phyloP scores from a whole-genome alignment of 1,140 invertebrate genomes.

The Eupeodes corollae region DNA sequence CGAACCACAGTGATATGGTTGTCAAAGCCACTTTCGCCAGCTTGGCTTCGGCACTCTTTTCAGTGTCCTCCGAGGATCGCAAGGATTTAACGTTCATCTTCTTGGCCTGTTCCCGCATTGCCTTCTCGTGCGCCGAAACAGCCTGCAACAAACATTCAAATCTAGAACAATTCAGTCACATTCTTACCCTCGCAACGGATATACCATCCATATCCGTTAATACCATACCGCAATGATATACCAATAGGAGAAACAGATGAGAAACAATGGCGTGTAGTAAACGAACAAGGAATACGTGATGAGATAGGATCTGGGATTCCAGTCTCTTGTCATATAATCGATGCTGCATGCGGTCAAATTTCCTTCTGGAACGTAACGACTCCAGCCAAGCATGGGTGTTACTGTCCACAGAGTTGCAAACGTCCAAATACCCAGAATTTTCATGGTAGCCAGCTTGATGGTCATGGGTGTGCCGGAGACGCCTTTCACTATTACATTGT shows the following conservation, averaged over 20 bases:
- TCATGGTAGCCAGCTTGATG: constrained; percentile 47
- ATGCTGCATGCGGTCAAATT: constrained; percentile 66
- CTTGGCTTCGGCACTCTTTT: constrained; percentile 45
- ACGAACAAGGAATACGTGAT: constrained; percentile 45
- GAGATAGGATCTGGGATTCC: constrained; percentile 46
- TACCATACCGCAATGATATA: constrained; percentile 46
- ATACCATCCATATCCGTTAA: no score
- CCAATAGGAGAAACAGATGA: constrained; percentile 56
- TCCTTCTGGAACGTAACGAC: constrained; percentile 61
- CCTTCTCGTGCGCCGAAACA: constrained; percentile 52
- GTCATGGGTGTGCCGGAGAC: constrained; percentile 51
- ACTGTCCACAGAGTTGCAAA: constrained; percentile 53
- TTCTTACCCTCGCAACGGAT: background rate
- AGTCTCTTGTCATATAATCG: constrained; percentile 53
- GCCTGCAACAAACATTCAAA: constrained; percentile 35
- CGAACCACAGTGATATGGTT: constrained; percentile 66
- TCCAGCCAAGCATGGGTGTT: constrained; percentile 52
- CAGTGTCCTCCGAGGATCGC: constrained; percentile 44
- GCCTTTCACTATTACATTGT: constrained; percentile 73
- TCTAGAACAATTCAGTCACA: background rate
- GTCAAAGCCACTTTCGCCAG: constrained; percentile 58
- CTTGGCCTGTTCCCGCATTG: constrained; percentile 53
- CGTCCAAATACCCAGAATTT: constrained; percentile 53
- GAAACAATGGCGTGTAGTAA: constrained; percentile 50
- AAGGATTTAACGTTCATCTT: constrained; percentile 56